Evolutionary conservation across 2,888 invertebrate species (phyloP).

Genomic region (Nineta flava): DNA sequence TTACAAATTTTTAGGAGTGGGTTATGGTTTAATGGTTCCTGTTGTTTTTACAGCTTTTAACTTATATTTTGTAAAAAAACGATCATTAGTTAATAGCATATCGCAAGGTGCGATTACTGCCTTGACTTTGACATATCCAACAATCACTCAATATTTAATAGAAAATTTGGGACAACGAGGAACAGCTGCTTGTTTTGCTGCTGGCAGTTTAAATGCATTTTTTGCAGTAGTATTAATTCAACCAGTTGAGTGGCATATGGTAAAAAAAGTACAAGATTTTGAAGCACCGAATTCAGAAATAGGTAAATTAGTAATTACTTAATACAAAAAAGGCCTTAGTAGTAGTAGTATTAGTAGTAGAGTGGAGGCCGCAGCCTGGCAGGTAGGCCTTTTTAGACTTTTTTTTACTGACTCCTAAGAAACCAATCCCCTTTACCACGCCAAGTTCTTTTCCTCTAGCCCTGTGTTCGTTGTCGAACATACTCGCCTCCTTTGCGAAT

Average conservation of each 20-base stretch:
- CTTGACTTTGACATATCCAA: constrained; percentile 51
- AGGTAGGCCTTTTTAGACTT: no score
- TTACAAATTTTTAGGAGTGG: constrained; percentile 36
- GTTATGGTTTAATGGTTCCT: constrained; percentile 57
- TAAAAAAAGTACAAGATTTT: constrained; percentile 12
- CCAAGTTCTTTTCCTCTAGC: no score
- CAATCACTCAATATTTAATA: constrained; percentile 41
- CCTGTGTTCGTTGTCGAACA: no score
- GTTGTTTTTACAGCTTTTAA: constrained; percentile 59
- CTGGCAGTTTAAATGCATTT: constrained; percentile 46
- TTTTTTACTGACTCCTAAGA: no score
- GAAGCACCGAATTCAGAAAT: neutral
- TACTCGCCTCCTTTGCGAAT: no score
- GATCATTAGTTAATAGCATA: constrained; percentile 57
- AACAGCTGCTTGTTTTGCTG: constrained; percentile 48
- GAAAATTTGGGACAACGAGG: constrained; percentile 52
- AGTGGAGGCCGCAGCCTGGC: no score
- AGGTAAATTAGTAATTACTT: no score
- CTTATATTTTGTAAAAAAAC: constrained; percentile 51
- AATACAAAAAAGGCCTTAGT: no score
- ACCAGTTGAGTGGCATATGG: constrained; percentile 56
- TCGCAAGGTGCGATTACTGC: constrained; percentile 55
- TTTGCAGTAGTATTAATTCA: constrained; percentile 57
- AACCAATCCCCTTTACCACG: no score
- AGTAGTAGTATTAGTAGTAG: no score